Evolutionary conservation across 2,113 vertebrate genomes (phyloP).

Genomic region (Ivindomyrus marchei): DNA sequence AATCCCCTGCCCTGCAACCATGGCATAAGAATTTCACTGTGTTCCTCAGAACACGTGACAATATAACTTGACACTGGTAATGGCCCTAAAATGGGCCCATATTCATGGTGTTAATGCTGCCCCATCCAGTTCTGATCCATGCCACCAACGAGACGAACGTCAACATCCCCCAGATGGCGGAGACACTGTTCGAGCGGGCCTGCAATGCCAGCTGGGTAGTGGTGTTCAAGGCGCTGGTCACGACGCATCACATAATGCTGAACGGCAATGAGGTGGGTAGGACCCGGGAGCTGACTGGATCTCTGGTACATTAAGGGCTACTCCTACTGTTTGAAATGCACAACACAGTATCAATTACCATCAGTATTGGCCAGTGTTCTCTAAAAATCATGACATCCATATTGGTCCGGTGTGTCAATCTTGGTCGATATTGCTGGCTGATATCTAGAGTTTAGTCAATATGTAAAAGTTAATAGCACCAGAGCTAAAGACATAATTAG

Average conservation of each 20-base stretch:
- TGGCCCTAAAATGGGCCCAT: not conserved
- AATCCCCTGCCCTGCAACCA: not conserved
- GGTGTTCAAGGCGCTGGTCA: constrained; percentile 94
- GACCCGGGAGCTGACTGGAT: not conserved
- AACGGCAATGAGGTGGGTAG: constrained; percentile 88
- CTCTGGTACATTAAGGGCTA: not conserved
- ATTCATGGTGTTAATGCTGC: constrained; percentile 35
- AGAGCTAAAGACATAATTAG: not conserved
- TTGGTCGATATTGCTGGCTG: not conserved
- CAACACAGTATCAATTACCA: not conserved
- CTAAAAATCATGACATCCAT: not conserved
- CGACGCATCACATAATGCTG: constrained; percentile 94
- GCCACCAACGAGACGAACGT: constrained; percentile 98
- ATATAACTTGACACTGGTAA: not conserved
- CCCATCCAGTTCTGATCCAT: constrained; percentile 83
- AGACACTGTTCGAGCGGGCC: constrained; percentile 66
- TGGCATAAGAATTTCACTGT: not conserved
- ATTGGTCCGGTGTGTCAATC: not conserved
- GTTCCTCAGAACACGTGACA: not conserved
- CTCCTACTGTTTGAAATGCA: not conserved
- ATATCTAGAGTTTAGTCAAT: not conserved
- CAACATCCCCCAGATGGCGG: constrained; percentile 92
- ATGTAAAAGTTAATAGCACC: not conserved
- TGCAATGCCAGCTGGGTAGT: constrained; percentile 96
- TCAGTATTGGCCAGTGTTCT: not conserved